A percentile compares a stretch with the other conserved stretches of the same genome.
These are phyloP conservation scores for Coregonus clupeaformis DNA, from an alignment of 2,113 vertebrate species.

Conservation along the genomic window DNA sequence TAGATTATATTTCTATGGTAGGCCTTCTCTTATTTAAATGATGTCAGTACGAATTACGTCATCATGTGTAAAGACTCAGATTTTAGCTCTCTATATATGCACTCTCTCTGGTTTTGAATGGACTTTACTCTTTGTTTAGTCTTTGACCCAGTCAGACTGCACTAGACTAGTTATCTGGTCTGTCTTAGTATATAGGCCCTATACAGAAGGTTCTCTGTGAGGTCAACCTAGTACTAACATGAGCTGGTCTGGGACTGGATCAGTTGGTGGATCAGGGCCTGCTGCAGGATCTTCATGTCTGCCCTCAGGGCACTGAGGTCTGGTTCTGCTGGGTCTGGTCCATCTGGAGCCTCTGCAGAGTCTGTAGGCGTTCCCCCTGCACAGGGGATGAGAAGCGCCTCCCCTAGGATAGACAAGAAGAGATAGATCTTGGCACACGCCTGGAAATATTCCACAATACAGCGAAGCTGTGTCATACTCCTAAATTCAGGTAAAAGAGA, in stretches of 20 bases:
- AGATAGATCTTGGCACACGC: not conserved
- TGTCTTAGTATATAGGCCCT: not conserved
- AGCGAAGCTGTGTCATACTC: not conserved
- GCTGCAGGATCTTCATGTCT: conserved; percentile 56
- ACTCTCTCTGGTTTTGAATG: too few species aligned
- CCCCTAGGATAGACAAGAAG: conserved; percentile 8
- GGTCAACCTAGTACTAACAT: conserved; percentile 25
- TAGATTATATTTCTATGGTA: too few species aligned
- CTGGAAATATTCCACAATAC: not conserved
- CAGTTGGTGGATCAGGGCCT: conserved; percentile 51
- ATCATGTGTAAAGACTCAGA: too few species aligned
- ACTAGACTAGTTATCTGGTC: not conserved
- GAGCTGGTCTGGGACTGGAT: conserved; percentile 28
- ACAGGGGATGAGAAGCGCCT: not conserved
- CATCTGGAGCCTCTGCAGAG: conserved; percentile 23
- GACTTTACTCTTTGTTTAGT: too few species aligned
- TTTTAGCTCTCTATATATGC: too few species aligned
- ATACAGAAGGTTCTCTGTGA: not conserved
- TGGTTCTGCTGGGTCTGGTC: conserved; percentile 46
- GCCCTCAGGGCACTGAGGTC: conserved; percentile 43
- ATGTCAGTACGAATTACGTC: too few species aligned
- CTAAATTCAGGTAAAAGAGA: not conserved
- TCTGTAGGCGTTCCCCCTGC: conserved; percentile 13
- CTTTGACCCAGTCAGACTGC: too few species aligned
- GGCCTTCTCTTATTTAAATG: too few species aligned